phyloP scores from a whole-genome alignment of 2,888 invertebrate genomes.

The Leucophenga montana region DNA sequence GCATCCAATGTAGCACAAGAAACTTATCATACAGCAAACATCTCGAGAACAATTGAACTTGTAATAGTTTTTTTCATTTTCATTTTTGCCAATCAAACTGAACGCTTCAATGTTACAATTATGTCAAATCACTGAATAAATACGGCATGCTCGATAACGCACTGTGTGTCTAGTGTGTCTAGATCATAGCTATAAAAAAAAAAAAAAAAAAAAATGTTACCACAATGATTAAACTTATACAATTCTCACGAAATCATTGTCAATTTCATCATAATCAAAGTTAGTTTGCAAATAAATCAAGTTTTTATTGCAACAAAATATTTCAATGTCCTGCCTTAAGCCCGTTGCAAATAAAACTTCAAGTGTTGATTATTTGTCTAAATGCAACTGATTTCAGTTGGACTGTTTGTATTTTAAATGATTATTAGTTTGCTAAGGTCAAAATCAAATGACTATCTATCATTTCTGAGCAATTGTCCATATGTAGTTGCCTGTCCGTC shows the following conservation, averaged over 20 bases:
- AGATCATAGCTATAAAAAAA: conserved; percentile 10
- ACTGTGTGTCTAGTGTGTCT: conserved; percentile 37
- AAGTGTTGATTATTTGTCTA: conserved; percentile 2
- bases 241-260: conserved; percentile 35
- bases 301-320: conserved; percentile 50
- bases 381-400: conserved; percentile 1
- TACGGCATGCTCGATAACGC: conserved; percentile 31
- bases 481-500: not conserved
- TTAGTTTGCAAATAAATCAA: conserved; percentile 44
- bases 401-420: not conserved
- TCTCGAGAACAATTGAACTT: conserved; percentile 25
- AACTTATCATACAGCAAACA: not conserved
- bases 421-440: conserved; percentile 20
- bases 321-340: conserved; percentile 58
- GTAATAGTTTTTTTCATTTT: conserved; percentile 24
- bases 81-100: conserved; percentile 5
- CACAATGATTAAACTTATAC: too few species aligned
- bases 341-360: conserved; percentile 4
- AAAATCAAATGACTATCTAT: conserved; percentile 33
- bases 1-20: not conserved
- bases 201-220: conserved; percentile 24
- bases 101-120: conserved; percentile 50
- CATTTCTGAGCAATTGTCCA: too few species aligned
- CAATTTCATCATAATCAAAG: conserved; percentile 23
- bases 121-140: conserved; percentile 9